Percentiles rank a stretch among this genome's conserved stretches.
Evolutionary conservation across 1,140 invertebrate genomes (phyloP).

Genomic region (Rhizoglyphus robini): DNA sequence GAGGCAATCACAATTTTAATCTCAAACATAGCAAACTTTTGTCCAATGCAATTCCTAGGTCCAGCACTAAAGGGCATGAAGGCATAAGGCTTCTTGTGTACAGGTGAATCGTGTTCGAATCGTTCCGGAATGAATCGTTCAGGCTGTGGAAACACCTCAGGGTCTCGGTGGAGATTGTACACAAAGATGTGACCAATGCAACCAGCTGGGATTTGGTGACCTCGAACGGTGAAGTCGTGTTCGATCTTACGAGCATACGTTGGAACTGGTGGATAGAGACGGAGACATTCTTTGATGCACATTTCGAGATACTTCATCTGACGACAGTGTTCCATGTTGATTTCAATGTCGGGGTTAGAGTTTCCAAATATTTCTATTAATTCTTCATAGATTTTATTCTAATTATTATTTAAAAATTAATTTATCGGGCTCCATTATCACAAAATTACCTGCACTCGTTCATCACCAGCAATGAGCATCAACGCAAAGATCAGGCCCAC

Average conservation of each 20-base stretch:
- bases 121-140: constrained; percentile 59
- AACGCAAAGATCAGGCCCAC: constrained; percentile 29
- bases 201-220: constrained; percentile 32
- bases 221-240: constrained; percentile 27
- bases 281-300: constrained; percentile 48
- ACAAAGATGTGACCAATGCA: constrained; percentile 34
- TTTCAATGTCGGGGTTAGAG: constrained; percentile 27
- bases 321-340: constrained; percentile 33
- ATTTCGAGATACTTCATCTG: constrained; percentile 35
- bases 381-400: constrained; percentile 31
- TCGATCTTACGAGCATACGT: constrained; percentile 34
- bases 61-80: constrained; percentile 36
- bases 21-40: constrained; percentile 44
- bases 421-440: not conserved
- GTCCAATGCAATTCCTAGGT: constrained; percentile 34
- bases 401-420: not conserved
- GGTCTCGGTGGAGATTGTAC: constrained; percentile 47
- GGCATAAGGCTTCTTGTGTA: constrained; percentile 34
- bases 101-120: constrained; percentile 44
- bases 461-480: constrained; percentile 31
- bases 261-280: constrained; percentile 48
- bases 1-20: constrained; percentile 40
- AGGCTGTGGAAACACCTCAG: constrained; percentile 50
- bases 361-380: constrained; percentile 30
- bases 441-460: constrained; percentile 30